Conservation (phyloP, 92 coral and sea anemone species). For the Scolanthus callimorphus region DNA sequence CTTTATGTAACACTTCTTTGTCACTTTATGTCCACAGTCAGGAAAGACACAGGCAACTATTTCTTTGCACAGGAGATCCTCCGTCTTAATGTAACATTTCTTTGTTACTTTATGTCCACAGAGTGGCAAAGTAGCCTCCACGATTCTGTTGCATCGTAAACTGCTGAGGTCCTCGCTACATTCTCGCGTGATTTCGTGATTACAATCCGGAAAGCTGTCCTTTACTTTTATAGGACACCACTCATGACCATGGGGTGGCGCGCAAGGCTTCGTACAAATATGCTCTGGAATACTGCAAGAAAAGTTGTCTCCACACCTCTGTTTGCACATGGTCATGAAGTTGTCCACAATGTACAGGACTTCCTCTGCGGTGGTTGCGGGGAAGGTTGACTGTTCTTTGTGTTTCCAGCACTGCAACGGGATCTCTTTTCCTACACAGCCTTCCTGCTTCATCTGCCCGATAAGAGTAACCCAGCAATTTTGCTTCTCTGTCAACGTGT, state of each 20-base stretch:
- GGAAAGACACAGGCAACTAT: background rate
- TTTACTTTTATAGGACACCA: background rate
- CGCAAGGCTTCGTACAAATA: slow-evolving; percentile 7
- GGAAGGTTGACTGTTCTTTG: background rate
- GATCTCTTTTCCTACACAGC: too few relatives aligned
- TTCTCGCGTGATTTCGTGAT: background rate
- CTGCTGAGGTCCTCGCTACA: background rate
- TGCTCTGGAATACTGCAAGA: slow-evolving; percentile 11
- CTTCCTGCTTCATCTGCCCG: too few relatives aligned
- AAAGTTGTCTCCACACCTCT: slow-evolving; percentile 4
- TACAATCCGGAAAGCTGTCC: background rate
- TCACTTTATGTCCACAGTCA: background rate
- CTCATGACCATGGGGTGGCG: slow-evolving; percentile 1
- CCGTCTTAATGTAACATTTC: background rate
- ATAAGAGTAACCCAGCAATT: too few relatives aligned
- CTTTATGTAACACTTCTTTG: background rate
- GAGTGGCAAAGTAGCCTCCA: background rate
- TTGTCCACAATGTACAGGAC: slow-evolving; percentile 1
- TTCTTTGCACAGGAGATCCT: background rate
- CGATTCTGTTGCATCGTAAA: background rate
- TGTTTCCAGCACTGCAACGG: slow-evolving; percentile 15
- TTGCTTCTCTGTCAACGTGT: too few relatives aligned
- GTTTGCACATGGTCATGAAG: slow-evolving; percentile 4
- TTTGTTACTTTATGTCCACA: background rate
- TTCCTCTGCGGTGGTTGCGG: background rate